A percentile compares a stretch with the other conserved stretches of the same genome.
Evolutionary conservation across 2,888 invertebrate genomes (phyloP).

Genomic region (Hypsopygia costalis): DNA sequence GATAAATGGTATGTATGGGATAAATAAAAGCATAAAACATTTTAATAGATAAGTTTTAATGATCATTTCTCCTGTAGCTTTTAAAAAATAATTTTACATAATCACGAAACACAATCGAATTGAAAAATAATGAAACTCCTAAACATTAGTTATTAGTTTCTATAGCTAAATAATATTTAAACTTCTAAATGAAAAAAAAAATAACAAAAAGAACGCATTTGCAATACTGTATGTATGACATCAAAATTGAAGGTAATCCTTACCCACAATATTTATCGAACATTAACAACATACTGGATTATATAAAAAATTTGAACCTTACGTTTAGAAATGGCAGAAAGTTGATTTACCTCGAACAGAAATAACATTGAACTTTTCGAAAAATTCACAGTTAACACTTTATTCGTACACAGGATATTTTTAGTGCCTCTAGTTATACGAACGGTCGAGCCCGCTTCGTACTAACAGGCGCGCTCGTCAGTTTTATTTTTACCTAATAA

Average conservation of each 20-base stretch:
- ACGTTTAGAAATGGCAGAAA: conserved; percentile 46
- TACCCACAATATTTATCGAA: conserved; percentile 50
- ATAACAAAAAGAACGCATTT: conserved; percentile 50
- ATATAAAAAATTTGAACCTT: conserved; percentile 58
- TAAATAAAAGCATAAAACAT: conserved; percentile 32
- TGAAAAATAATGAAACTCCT: conserved; percentile 47
- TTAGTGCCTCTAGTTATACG: conserved; percentile 34
- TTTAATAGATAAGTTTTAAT: conserved; percentile 77
- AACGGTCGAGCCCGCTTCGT: too few species aligned
- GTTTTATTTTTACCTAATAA: conserved; percentile 35
- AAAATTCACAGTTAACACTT: conserved; percentile 33
- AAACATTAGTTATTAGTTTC: conserved; percentile 52
- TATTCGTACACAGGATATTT: conserved; percentile 31
- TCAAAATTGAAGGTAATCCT: conserved; percentile 44
- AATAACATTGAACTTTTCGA: conserved; percentile 33
- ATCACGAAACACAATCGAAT: conserved; percentile 55
- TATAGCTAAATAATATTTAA: conserved; percentile 55
- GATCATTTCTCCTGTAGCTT: conserved; percentile 71
- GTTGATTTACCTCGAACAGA: conserved; percentile 34
- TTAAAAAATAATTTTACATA: conserved; percentile 71
- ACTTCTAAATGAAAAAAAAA: conserved; percentile 56
- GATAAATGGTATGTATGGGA: conserved; percentile 1
- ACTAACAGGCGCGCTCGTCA: conserved; percentile 15
- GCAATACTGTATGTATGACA: conserved; percentile 53
- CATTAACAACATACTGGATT: conserved; percentile 60